Conservation (phyloP, 2,113 vertebrate genomes). For the Ophthalmolycus amberensis region DNA sequence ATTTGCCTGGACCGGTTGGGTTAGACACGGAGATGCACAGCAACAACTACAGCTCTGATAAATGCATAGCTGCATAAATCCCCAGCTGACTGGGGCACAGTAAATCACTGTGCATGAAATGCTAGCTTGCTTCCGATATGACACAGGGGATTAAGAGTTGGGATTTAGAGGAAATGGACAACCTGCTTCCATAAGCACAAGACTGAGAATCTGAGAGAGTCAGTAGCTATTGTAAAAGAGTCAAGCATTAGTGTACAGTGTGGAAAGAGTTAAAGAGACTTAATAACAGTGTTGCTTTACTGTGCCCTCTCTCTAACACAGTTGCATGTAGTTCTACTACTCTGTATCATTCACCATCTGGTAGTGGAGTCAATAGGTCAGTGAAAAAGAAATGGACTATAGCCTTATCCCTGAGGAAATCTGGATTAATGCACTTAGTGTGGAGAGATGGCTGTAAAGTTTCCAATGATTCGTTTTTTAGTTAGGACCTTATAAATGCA, state of each 20-base stretch:
- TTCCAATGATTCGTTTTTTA: background rate
- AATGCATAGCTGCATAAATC: conserved; percentile 34
- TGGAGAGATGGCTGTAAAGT: background rate
- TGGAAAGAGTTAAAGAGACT: background rate
- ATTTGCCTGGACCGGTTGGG: background rate
- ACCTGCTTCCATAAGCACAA: conserved; percentile 44
- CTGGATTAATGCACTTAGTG: background rate
- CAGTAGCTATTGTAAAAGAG: background rate
- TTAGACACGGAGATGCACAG: background rate
- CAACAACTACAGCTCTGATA: conserved; percentile 6
- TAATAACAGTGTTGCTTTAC: conserved; percentile 3
- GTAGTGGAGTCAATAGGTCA: conserved; percentile 2
- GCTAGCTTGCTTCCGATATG: conserved; percentile 12
- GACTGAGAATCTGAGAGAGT: conserved; percentile 7
- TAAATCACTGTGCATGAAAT: conserved; percentile 20
- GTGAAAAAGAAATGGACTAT: background rate
- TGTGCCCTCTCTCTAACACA: background rate
- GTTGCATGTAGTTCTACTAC: background rate
- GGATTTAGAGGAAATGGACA: conserved; percentile 53
- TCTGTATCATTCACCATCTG: conserved; percentile 18
- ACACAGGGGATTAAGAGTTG: conserved; percentile 43
- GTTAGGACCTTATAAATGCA: background rate
- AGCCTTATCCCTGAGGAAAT: background rate
- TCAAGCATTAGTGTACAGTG: conserved; percentile 5
- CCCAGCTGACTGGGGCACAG: conserved; percentile 25